phyloP scores from a whole-genome alignment of 2,888 invertebrate species.

The Dendrolimus houi region DNA sequence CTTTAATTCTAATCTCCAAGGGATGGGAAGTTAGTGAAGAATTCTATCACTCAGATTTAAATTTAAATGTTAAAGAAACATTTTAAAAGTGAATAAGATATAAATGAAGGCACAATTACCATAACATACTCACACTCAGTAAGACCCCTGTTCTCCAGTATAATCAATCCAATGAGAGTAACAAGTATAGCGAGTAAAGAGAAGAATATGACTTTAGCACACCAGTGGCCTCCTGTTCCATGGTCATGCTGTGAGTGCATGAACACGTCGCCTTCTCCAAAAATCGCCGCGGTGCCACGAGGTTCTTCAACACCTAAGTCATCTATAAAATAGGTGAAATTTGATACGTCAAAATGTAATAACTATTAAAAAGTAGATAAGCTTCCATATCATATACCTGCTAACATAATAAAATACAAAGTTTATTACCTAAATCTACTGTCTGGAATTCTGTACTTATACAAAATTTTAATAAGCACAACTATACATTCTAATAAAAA shows the following conservation, averaged over 20 bases:
- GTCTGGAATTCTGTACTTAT: too few relatives aligned
- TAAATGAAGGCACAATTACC: too few relatives aligned
- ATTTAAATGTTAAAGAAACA: too few relatives aligned
- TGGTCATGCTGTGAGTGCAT: constrained; percentile 87
- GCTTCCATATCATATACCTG: too few relatives aligned
- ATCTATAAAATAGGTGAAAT: constrained; percentile 38
- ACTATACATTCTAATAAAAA: too few relatives aligned
- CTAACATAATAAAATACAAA: too few relatives aligned
- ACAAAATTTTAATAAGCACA: too few relatives aligned
- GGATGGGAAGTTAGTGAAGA: too few relatives aligned
- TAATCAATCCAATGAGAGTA: constrained; percentile 85
- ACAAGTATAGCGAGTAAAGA: constrained; percentile 82
- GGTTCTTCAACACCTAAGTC: constrained; percentile 63
- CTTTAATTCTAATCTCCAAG: too few relatives aligned
- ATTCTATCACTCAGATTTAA: too few relatives aligned
- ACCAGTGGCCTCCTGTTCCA: constrained; percentile 88
- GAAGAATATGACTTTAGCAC: constrained; percentile 90
- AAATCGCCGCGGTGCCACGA: constrained; percentile 60
- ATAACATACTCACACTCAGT: constrained; percentile 80
- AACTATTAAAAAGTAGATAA: background rate
- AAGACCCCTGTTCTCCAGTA: constrained; percentile 86
- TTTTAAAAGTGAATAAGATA: too few relatives aligned
- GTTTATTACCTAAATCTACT: too few relatives aligned
- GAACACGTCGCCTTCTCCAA: constrained; percentile 81
- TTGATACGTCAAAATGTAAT: background rate